These are phyloP conservation scores for Operophtera brumata DNA, from an alignment of 2,888 invertebrate species.

Conservation along the genomic window DNA sequence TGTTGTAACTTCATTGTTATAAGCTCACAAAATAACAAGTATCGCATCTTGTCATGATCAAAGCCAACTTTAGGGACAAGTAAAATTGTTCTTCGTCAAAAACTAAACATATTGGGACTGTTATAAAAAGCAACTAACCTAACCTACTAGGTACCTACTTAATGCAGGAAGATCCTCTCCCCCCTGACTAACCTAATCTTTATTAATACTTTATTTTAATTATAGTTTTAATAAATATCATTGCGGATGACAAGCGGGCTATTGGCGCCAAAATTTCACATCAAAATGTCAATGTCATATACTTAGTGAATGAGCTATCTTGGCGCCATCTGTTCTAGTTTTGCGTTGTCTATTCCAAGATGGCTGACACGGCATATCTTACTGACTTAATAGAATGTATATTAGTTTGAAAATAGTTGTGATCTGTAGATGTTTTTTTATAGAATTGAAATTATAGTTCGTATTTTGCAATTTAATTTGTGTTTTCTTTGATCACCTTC, in stretches of 20 bases:
- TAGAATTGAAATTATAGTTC: constrained; percentile 36
- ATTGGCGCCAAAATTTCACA: constrained; percentile 2
- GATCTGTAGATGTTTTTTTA: constrained; percentile 22
- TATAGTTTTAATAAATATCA: neutral
- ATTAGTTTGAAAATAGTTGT: constrained; percentile 18
- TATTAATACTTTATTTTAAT: too few species aligned
- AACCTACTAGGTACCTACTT: too few species aligned
- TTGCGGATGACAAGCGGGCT: constrained; percentile 8
- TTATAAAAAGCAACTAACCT: too few species aligned
- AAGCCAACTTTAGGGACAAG: too few species aligned
- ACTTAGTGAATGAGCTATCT: neutral
- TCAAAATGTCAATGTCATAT: neutral
- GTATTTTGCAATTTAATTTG: constrained; percentile 26
- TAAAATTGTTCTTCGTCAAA: too few species aligned
- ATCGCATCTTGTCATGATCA: too few species aligned
- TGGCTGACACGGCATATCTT: constrained; percentile 19
- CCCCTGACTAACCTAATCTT: too few species aligned
- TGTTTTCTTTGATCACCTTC: constrained; percentile 11
- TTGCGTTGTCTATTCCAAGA: constrained; percentile 11
- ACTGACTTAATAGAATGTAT: constrained; percentile 6
- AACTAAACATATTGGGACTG: too few species aligned
- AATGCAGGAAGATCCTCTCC: too few species aligned
- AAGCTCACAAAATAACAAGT: too few species aligned
- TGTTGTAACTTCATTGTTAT: too few species aligned
- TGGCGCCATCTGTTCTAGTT: constrained; percentile 5